phyloP scores from a whole-genome alignment of 2,113 vertebrate genomes.

The Bambusicola thoracicus region DNA sequence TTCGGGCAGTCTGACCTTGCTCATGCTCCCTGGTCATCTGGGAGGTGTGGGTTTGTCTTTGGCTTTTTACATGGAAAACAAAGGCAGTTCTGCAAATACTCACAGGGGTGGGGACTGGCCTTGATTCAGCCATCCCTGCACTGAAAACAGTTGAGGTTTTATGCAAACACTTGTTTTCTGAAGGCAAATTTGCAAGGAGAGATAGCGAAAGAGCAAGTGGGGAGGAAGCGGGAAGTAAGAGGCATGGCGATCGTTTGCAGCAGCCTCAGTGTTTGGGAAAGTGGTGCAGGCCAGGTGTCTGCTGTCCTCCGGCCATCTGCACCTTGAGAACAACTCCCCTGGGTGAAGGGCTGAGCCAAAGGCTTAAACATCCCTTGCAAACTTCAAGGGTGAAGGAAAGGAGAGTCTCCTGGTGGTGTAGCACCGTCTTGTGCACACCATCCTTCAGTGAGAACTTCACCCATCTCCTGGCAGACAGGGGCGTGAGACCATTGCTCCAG shows the following conservation, averaged over 20 bases:
- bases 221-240: neutral
- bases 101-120: rapidly evolving
- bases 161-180: neutral
- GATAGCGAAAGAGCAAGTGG: rapidly evolving
- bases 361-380: neutral
- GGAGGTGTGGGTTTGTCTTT: neutral
- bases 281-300: neutral
- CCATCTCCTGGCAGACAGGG: neutral
- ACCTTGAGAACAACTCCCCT: neutral
- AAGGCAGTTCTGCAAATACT: neutral
- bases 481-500: neutral
- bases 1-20: neutral
- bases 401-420: neutral
- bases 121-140: neutral
- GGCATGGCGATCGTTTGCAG: neutral
- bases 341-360: neutral
- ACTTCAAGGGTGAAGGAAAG: neutral
- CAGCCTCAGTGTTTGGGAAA: neutral
- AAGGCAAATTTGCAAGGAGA: neutral
- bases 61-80: neutral
- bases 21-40: neutral
- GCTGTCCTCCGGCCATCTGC: neutral
- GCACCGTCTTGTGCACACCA: neutral
- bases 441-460: neutral
- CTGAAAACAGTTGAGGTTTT: neutral